Percentiles rank a stretch among this genome's conserved stretches.
Conservation (phyloP, 2,113 vertebrate genomes). For the Sylvia atricapilla region DNA sequence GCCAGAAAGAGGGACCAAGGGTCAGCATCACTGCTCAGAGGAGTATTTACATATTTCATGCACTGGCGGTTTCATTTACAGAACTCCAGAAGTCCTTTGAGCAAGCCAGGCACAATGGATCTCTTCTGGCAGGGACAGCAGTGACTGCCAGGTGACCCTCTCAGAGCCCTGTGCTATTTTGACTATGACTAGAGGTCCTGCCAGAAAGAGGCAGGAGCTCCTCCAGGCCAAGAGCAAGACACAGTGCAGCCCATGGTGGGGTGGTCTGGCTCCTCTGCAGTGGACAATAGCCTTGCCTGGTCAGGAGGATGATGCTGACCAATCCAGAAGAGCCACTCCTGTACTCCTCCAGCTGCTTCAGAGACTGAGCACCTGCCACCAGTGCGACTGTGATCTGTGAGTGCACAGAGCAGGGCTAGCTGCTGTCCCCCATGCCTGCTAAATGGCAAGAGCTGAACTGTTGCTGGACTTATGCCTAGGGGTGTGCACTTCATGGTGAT, state of each 20-base stretch:
- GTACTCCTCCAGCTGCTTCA: neutral
- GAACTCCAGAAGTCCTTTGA: neutral
- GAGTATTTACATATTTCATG: neutral
- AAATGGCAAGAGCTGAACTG: neutral
- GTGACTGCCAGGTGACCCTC: neutral
- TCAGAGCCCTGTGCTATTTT: neutral
- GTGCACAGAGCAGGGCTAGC: neutral
- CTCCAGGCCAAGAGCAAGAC: neutral
- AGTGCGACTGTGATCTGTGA: neutral
- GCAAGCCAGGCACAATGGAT: neutral
- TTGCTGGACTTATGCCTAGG: neutral
- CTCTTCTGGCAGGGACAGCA: neutral
- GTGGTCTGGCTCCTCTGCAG: neutral
- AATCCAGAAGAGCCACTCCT: neutral
- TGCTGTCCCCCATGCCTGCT: neutral
- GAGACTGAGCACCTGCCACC: neutral
- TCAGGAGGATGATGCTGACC: neutral
- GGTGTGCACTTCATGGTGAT: neutral
- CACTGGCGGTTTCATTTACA: neutral
- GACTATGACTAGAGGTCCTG: neutral
- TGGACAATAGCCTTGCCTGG: neutral
- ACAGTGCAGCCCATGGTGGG: accelerated
- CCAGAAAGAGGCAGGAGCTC: neutral
- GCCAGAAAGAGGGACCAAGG: neutral
- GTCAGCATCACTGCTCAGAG: neutral